A percentile compares a stretch with the other conserved stretches of the same genome.
Conservation (phyloP, 2,888 invertebrate species). For the Sarcophaga rosellei region DNA sequence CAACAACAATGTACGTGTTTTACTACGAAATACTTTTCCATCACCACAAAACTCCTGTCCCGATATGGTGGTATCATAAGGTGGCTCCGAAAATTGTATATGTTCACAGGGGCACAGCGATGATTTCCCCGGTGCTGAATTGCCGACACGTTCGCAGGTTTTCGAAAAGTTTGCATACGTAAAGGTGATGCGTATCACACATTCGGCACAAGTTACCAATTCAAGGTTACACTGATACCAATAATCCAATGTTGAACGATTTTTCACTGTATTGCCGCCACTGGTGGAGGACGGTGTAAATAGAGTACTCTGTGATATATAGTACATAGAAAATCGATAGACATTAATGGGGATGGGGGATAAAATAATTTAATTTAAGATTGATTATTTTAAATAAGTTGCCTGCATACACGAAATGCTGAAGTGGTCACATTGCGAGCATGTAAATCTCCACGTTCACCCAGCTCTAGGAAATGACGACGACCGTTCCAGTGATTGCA, state of each 20-base stretch:
- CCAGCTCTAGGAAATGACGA: constrained; percentile 80
- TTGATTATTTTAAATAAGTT: constrained; percentile 12
- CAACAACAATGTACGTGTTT: constrained; percentile 84
- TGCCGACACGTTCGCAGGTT: constrained; percentile 76
- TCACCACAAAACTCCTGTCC: constrained; percentile 85
- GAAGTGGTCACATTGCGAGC: constrained; percentile 80
- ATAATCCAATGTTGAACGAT: constrained; percentile 77
- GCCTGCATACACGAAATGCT: constrained; percentile 77
- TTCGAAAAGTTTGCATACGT: constrained; percentile 79
- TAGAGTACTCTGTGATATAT: constrained; percentile 72
- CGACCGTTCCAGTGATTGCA: constrained; percentile 81
- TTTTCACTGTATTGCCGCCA: constrained; percentile 70
- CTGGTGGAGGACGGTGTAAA: constrained; percentile 72
- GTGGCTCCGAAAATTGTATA: constrained; percentile 85
- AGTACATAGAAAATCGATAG: constrained; percentile 33
- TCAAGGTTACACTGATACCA: constrained; percentile 85
- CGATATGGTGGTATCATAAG: constrained; percentile 84
- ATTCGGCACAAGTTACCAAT: constrained; percentile 87
- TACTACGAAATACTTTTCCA: constrained; percentile 83
- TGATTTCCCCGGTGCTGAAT: constrained; percentile 75
- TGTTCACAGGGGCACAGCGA: constrained; percentile 83
- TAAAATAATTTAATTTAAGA: constrained; percentile 7
- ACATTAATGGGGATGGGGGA: background rate
- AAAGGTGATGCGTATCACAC: constrained; percentile 82
- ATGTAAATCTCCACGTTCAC: constrained; percentile 80